Conservation (phyloP, 2,888 invertebrate species). For the Sarcophaga subvicina region DNA sequence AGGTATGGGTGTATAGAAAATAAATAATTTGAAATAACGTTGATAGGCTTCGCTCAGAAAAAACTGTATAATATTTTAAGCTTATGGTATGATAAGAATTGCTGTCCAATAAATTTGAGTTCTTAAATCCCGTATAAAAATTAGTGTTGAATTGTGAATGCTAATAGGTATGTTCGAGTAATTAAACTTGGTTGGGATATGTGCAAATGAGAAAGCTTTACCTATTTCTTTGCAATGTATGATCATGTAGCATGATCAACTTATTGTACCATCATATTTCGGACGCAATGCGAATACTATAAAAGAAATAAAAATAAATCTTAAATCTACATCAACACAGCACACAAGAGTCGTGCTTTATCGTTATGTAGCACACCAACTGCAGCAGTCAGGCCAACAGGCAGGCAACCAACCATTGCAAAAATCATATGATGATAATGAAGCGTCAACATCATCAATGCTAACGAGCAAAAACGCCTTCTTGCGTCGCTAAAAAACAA, state of each 20-base stretch:
- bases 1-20: too few relatives aligned
- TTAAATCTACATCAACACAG: slow-evolving; percentile 34
- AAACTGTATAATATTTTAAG: too few relatives aligned
- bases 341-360: slow-evolving; percentile 46
- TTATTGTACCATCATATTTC: slow-evolving; percentile 1
- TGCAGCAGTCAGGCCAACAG: neutral
- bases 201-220: neutral
- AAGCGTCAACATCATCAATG: slow-evolving; percentile 65
- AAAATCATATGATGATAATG: slow-evolving; percentile 62
- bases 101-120: too few relatives aligned
- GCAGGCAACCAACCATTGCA: slow-evolving; percentile 45
- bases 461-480: slow-evolving; percentile 66
- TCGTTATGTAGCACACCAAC: slow-evolving; percentile 44
- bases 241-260: slow-evolving; percentile 8
- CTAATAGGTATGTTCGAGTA: too few relatives aligned
- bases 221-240: neutral
- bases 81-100: too few relatives aligned
- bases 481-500: slow-evolving; percentile 30
- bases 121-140: too few relatives aligned
- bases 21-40: too few relatives aligned
- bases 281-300: neutral
- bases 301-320: slow-evolving; percentile 24
- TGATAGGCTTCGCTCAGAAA: too few relatives aligned
- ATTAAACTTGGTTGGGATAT: neutral
- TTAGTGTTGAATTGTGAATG: too few relatives aligned